A percentile compares a stretch with the other conserved stretches of the same genome.
These are phyloP conservation scores for Callimorpha dominula DNA, from an alignment of 2,888 invertebrate genomes.

Conservation along the genomic window DNA sequence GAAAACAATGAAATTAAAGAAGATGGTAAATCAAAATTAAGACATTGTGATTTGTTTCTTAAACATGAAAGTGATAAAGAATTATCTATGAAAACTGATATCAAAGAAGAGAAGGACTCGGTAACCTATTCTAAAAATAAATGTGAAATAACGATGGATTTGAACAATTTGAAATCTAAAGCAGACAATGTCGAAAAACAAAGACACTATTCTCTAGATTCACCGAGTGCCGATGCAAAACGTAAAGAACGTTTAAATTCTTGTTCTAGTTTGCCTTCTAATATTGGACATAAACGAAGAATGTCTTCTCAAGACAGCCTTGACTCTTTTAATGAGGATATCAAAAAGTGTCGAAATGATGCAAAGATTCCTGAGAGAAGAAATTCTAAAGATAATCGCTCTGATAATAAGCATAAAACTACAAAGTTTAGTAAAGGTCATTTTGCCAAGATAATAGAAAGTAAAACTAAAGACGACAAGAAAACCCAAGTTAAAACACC, in stretches of 20 bases:
- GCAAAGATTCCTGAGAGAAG: slow-evolving; percentile 87
- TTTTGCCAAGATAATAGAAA: slow-evolving; percentile 86
- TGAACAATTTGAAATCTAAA: slow-evolving; percentile 63
- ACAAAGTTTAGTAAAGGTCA: slow-evolving; percentile 87
- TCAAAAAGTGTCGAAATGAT: slow-evolving; percentile 88
- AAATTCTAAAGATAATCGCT: slow-evolving; percentile 90
- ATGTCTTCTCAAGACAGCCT: slow-evolving; percentile 92
- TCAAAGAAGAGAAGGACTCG: slow-evolving; percentile 79
- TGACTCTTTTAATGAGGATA: slow-evolving; percentile 86
- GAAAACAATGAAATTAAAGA: slow-evolving; percentile 75
- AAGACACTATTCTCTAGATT: slow-evolving; percentile 83
- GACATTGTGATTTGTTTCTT: slow-evolving; percentile 79
- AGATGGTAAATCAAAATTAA: slow-evolving; percentile 69
- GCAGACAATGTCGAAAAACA: slow-evolving; percentile 75
- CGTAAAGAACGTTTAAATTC: slow-evolving; percentile 88
- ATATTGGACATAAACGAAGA: slow-evolving; percentile 90
- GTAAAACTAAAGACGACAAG: slow-evolving; percentile 88
- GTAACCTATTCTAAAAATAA: slow-evolving; percentile 59
- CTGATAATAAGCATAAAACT: slow-evolving; percentile 77
- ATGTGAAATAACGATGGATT: slow-evolving; percentile 54
- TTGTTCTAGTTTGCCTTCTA: slow-evolving; percentile 87
- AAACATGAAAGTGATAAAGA: slow-evolving; percentile 85
- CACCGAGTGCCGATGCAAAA: slow-evolving; percentile 79
- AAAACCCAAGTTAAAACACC: slow-evolving; percentile 84
- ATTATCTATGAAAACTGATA: slow-evolving; percentile 70